A percentile compares a stretch with the other conserved stretches of the same genome.
These are phyloP conservation scores for Tretioscincus oriximinensis DNA, from an alignment of 2,113 vertebrate genomes.

Conservation along the genomic window DNA sequence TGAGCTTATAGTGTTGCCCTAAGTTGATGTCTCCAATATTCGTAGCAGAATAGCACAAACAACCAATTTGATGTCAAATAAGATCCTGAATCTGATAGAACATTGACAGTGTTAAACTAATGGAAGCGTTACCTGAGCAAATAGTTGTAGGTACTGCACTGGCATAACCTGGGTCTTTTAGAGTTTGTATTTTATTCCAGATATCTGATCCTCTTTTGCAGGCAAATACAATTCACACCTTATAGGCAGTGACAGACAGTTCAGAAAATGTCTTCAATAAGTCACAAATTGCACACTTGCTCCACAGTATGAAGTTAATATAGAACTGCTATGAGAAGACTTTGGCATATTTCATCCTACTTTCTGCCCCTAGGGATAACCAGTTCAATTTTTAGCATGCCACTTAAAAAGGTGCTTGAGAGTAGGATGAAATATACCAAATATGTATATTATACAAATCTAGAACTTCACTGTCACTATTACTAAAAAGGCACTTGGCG, in stretches of 20 bases:
- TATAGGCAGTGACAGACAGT: background rate
- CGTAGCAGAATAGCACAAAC: conserved; percentile 31
- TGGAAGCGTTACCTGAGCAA: conserved; percentile 46
- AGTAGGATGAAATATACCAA: background rate
- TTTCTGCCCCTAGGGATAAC: background rate
- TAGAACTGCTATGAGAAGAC: background rate
- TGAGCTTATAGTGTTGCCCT: conserved; percentile 44
- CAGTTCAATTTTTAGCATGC: background rate
- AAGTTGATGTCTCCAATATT: conserved; percentile 57
- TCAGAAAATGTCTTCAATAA: background rate
- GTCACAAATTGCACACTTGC: background rate
- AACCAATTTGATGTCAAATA: conserved; percentile 44
- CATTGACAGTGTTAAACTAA: conserved; percentile 57
- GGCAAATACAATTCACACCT: too few species aligned
- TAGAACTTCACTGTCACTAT: too few species aligned
- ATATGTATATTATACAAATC: too few species aligned
- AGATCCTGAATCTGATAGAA: conserved; percentile 49
- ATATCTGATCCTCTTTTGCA: background rate
- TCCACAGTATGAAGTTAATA: background rate
- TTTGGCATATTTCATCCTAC: background rate
- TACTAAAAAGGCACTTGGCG: too few species aligned
- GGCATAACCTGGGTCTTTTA: background rate
- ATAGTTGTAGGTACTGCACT: conserved; percentile 36
- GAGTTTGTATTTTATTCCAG: background rate
- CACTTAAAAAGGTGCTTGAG: background rate